Evolutionary conservation across 2,888 invertebrate species (phyloP), one percentile per base, ranked within the genome.

Genomic region (Conistra vaccinii): DNA sequence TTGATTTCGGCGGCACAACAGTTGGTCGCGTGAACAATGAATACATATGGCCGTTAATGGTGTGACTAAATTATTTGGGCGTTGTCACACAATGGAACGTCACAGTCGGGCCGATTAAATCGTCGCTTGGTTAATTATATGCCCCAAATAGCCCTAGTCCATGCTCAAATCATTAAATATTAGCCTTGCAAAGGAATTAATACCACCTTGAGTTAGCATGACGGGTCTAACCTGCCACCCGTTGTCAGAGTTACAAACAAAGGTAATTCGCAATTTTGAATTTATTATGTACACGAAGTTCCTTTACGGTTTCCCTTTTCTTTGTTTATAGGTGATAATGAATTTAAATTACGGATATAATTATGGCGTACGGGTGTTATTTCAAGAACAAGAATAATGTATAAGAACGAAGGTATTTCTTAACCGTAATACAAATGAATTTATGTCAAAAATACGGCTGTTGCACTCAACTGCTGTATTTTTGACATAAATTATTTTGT

Each of bases 1-100:
- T 81, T 81, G 81, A 78, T 77, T 77, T 81, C 55, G 26, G 39
- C 12, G 39, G 29, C 20, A 80, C 73, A 77, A 72, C 76, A 72
- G 76, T 80, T 72, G 72, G 68, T 66, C 60, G 68, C 48, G 65
- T 29, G 77, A 77, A 81, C 81, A 81, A 73, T 77, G 78, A 66
- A 81, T 66, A 69, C 61, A 65, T 73, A 61, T 58, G 35, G 10
- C 51, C 55, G 73, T n/a, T 77, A 81, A 80, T 77, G 63, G 29
- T 61, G 66, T 48, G 66, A 61, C 69, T 69, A 42, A 62, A 81
- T 81, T 77, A 81, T 81, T 76, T 69, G 53, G 65, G 61, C 73
- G 57, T 73, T 66, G 68, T 61, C 71, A 76, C 68, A 76, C 58
- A 63, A 42, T 76, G n/a, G 35, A 60, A 42, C 58, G n/a, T 12